Evolutionary conservation across 2,797 vertebrate genomes (phyloP), one percentile per base, ranked within the genome.

Genomic region (Macroramphosus scolopax): DNA sequence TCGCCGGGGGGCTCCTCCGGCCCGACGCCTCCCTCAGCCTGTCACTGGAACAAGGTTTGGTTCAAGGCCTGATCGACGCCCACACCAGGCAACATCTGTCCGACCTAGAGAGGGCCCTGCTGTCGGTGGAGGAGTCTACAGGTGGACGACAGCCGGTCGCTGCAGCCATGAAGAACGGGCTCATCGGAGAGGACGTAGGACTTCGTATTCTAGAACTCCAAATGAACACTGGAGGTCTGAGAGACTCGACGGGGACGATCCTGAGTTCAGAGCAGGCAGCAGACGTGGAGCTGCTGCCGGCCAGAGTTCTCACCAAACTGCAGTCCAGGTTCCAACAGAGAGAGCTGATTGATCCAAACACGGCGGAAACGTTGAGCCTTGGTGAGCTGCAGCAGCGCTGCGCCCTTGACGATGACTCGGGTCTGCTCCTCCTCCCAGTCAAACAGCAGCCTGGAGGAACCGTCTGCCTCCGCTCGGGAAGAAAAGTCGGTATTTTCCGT

Each of bases 321-420:
- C 61, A 88, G 8, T 83, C 87, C 17, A 76, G 85, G 58, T 82
- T 84, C 12, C 77, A 79, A 22, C 72, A 46, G 3, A 87, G 78
- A 68, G 88, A 93, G 49, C 83, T 98, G 65, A 92, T 98, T 15
- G 95, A 98, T 80, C 96, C 97, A 46, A 96, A 92, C 81, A 95
- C 94, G 3, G 94, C 93, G 7, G 94, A 95, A 77, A 93, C 92
- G 54, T 56, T 93, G 9, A 77, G 58, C 34, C 83, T 98, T 0
- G 3, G 63, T 0, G 92, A 96, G 63, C 88, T 99, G n/a, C 78
- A 87, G 56, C 80, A 80, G 3, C 88, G 89, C 1, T 96, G 91
- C 65, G 79, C 96, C 51, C 1, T 75, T 5, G 88, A 92, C 43
- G 81, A 89, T 0, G 92, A 92, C 42, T 94, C 90, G 0, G 90